Evolutionary conservation across 2,797 vertebrate species (phyloP).

Genomic region (Schizothorax lantsangensis): DNA sequence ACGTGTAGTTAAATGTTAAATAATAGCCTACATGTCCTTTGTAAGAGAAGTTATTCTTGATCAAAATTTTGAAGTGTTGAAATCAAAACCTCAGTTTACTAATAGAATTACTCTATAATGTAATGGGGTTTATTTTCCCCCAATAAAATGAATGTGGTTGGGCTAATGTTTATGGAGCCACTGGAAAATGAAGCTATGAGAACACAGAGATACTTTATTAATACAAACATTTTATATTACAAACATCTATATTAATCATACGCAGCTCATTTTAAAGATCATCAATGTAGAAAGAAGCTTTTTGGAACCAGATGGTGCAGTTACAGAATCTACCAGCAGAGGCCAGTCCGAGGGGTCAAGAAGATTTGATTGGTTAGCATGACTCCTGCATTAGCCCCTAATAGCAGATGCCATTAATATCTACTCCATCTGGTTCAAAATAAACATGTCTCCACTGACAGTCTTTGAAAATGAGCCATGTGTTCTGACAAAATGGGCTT

Average conservation of each 20-base stretch:
- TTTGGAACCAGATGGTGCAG: neutral
- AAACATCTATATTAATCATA: neutral
- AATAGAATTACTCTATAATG: neutral
- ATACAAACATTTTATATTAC: neutral
- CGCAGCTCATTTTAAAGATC: neutral
- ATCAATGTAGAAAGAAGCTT: neutral
- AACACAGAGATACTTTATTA: neutral
- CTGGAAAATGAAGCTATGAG: neutral
- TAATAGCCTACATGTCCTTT: neutral
- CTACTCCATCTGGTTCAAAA: neutral
- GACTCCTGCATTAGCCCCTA: neutral
- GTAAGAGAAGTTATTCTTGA: neutral
- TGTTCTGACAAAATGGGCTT: neutral
- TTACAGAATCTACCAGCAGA: conserved; percentile 12
- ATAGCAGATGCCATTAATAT: conserved; percentile 3
- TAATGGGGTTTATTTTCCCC: neutral
- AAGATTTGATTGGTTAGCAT: neutral
- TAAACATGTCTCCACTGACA: neutral
- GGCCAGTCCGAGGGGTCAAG: neutral
- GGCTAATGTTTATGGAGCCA: neutral
- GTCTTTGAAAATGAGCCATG: neutral
- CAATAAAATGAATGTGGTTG: neutral
- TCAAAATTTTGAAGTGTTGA: neutral
- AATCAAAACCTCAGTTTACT: neutral
- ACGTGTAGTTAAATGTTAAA: neutral